phyloP scores from a whole-genome alignment of 1,140 invertebrate genomes.

The Cecropterus lyciades region DNA sequence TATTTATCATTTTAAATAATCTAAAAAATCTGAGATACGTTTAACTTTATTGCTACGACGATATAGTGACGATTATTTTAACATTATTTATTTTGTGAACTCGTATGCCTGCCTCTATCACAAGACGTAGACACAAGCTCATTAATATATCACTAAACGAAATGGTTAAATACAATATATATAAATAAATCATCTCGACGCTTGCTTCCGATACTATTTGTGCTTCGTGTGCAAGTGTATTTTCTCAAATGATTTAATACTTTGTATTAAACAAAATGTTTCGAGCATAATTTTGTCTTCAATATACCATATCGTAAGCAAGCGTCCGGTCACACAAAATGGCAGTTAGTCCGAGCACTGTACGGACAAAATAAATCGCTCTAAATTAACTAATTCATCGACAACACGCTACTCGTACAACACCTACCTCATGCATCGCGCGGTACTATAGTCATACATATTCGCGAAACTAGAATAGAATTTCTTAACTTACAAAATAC shows the following conservation, averaged over 20 bases:
- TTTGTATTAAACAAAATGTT: not conserved
- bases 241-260: not conserved
- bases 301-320: not conserved
- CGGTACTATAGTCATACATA: too few species aligned
- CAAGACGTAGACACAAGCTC: slow-evolving; percentile 6
- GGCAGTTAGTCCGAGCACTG: slow-evolving; percentile 8
- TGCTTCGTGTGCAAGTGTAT: not conserved
- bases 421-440: slow-evolving; percentile 4
- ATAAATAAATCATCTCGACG: slow-evolving; percentile 9
- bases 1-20: not conserved
- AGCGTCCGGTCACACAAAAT: slow-evolving; percentile 9
- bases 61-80: slow-evolving; percentile 4
- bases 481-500: slow-evolving; percentile 20
- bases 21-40: too few species aligned
- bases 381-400: not conserved
- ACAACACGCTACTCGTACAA: slow-evolving; percentile 2
- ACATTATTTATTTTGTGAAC: too few species aligned
- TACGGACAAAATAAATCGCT: not conserved
- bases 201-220: slow-evolving; percentile 4
- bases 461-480: slow-evolving; percentile 19
- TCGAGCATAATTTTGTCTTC: not conserved
- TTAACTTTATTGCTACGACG: not conserved
- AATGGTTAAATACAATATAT: not conserved
- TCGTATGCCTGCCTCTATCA: slow-evolving; percentile 3
- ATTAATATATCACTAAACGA: slow-evolving; percentile 1